These are phyloP conservation scores for Machimus rusticus DNA, from an alignment of 2,888 invertebrate species.

Conservation along the genomic window DNA sequence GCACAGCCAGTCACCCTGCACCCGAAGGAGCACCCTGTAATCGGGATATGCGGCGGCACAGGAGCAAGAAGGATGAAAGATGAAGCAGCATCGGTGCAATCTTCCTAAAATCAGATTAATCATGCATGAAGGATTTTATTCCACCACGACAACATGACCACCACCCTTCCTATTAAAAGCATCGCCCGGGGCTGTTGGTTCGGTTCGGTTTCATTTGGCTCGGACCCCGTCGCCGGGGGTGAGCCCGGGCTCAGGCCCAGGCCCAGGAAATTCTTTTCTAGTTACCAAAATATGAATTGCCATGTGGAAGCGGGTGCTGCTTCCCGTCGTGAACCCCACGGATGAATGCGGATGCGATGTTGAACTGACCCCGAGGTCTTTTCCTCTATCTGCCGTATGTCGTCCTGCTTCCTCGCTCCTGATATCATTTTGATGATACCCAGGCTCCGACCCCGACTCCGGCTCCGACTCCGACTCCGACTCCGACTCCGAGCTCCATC, in stretches of 20 bases:
- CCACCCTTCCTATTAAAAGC: not conserved
- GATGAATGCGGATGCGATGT: not conserved
- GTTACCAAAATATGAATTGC: constrained; percentile 11
- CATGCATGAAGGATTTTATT: constrained; percentile 2
- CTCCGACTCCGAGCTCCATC: too few relatives aligned
- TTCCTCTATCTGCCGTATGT: not conserved
- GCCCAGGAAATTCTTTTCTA: not conserved
- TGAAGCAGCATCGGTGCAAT: not conserved
- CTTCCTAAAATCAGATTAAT: not conserved
- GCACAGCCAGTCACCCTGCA: not conserved
- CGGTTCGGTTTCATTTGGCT: not conserved
- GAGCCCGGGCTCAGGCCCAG: not conserved
- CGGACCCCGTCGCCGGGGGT: not conserved
- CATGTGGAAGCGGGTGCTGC: not conserved
- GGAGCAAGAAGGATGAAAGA: not conserved
- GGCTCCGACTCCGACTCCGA: not conserved
- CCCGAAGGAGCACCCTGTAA: not conserved
- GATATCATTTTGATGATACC: not conserved
- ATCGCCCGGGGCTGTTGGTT: not conserved
- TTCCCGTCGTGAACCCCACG: not conserved
- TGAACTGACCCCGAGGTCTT: constrained; percentile 2
- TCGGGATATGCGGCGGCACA: not conserved
- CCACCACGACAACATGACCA: not conserved
- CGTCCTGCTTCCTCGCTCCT: not conserved
- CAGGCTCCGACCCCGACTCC: not conserved